Evolutionary conservation across 1,140 invertebrate species (phyloP), one percentile per base, ranked within the genome.

Genomic region (Oreohelix idahoensis): DNA sequence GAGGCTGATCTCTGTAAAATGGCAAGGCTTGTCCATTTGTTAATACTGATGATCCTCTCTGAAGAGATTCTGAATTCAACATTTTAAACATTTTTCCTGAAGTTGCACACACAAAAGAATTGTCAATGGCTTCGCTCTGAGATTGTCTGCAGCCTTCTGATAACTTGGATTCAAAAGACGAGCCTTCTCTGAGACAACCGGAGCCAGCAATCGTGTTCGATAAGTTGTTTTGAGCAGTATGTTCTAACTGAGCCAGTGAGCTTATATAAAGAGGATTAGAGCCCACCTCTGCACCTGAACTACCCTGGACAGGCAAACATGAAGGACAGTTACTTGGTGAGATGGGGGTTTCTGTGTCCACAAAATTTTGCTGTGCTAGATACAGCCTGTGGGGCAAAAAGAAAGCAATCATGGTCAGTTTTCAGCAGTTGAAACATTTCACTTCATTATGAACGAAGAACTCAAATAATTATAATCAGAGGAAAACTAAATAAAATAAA

Each of bases 381-480:
- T 90, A 90, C 36, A 91, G 73, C 26, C 90, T 82, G 71, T 84
- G 87, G n/a, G 42, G 88, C 86, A 35, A 75, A 75, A 35, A 35
- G n/a, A 38, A 58, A 58, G 26, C 4, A 58, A 23, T 58, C 51
- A 58, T 26, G 42, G 42, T 45, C 42, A 45, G n/a, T n/a, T n/a
- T n/a, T n/a, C n/a, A n/a, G n/a, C n/a, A n/a, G n/a, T n/a, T n/a
- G n/a, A n/a, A n/a, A n/a, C n/a, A n/a, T n/a, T n/a, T n/a, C n/a
- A n/a, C n/a, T n/a, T n/a, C n/a, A n/a, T n/a, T n/a, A n/a, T n/a
- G n/a, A n/a, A n/a, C n/a, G n/a, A n/a, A n/a, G n/a, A n/a, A n/a
- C n/a, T n/a, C n/a, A n/a, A n/a, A n/a, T n/a, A n/a, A n/a, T n/a
- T n/a, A n/a, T n/a, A n/a, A n/a, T n/a, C n/a, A n/a, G n/a, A n/a